Evolutionary conservation across 2,888 invertebrate species (phyloP), one percentile per base, ranked within the genome.

Genomic region (Drosophila rellima): DNA sequence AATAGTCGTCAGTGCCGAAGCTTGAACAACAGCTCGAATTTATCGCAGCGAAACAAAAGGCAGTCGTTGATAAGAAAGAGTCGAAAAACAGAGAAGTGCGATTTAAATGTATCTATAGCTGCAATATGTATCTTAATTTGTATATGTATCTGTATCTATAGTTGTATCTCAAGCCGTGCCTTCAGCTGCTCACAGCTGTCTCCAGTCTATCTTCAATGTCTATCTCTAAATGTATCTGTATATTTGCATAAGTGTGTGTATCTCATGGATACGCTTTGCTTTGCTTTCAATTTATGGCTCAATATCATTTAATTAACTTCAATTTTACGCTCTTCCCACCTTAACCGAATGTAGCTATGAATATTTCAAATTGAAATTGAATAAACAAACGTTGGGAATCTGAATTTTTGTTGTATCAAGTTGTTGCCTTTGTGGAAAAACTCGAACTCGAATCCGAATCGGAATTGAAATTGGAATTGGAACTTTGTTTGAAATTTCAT

Each of bases 291-390:
- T 80, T 80, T 57, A 61, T 61, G 33, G 39, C 66, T 61, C 51
- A 70, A 69, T 78, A 67, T 50, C 61, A 48, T 78, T 78, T 81
- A 89, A 85, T 89, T 73, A 82, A 88, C 77, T 85, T 73, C 62
- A 89, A 83, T 89, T 89, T 89, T 54, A 88, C 76, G 88, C 86
- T 45, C 29, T 23, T 47, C 54, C 67, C 88, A 89, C 85, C 85
- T 82, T 88, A 84, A 69, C 17, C 35, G 42, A 47, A 13, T 50
- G 37, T 56, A 44, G 51, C 47, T 68, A 47, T 64, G 67, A 45
- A 56, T 42, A 61, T 64, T 23, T 37, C 17, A 45, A 44, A 65
- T 23, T n/a, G 37, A 13, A 59, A 57, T 56, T 62, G 60, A 37
- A 73, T 78, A 67, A 67, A 67, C 68, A 78, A 57, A 42, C 66